Conservation (phyloP, 2,113 vertebrate species). For the Scophthalmus maximus region DNA sequence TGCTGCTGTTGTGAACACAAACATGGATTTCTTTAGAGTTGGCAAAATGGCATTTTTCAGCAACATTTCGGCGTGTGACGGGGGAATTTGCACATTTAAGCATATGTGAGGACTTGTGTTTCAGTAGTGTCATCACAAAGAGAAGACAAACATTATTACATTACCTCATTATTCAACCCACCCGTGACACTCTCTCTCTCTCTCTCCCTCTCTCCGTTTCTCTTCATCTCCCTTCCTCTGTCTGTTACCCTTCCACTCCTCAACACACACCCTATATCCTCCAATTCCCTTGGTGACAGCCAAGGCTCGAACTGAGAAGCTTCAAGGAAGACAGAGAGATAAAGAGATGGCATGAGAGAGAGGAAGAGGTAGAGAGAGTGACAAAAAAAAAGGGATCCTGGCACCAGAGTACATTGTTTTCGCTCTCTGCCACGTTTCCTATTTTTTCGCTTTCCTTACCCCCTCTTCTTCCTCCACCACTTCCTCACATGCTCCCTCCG, state of each 20-base stretch:
- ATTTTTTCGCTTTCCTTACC: constrained; percentile 63
- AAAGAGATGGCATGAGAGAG: constrained; percentile 44
- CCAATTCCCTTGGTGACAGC: constrained; percentile 68
- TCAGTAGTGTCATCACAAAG: constrained; percentile 61
- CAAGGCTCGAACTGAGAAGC: constrained; percentile 65
- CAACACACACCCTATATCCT: constrained; percentile 59
- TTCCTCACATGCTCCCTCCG: constrained; percentile 44
- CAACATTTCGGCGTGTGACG: constrained; percentile 30
- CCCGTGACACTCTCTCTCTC: constrained; percentile 16
- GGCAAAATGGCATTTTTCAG: constrained; percentile 27
- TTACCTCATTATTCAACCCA: constrained; percentile 70
- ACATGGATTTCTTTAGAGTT: background rate
- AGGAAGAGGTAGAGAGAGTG: constrained; percentile 44
- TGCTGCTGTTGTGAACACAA: no score
- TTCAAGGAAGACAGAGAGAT: constrained; percentile 67
- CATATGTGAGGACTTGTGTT: constrained; percentile 35
- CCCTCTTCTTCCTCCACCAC: constrained; percentile 23
- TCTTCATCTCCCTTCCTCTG: constrained; percentile 45
- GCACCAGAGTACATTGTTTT: constrained; percentile 71
- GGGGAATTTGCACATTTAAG: constrained; percentile 46
- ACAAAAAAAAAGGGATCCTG: constrained; percentile 43
- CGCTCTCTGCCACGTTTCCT: constrained; percentile 70
- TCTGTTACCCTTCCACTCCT: constrained; percentile 49
- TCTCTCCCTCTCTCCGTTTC: background rate
- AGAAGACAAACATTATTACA: constrained; percentile 58